These are phyloP conservation scores for Bubalus kerabau DNA, from an alignment of 2,113 vertebrate genomes.

Conservation along the genomic window DNA sequence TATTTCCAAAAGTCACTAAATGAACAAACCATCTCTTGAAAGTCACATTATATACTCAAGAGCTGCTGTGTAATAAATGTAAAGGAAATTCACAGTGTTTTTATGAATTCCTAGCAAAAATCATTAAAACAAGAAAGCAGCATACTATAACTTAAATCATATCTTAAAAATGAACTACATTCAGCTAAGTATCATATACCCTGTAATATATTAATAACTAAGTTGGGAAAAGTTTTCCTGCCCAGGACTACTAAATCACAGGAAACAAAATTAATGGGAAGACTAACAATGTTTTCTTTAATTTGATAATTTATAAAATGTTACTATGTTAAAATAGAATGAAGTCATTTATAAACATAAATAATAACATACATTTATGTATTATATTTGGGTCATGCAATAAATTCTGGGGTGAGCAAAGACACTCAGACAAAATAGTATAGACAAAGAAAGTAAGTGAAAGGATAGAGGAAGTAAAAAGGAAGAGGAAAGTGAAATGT, in stretches of 20 bases:
- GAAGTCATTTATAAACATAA: background rate
- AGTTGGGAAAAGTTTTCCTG: background rate
- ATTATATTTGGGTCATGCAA: background rate
- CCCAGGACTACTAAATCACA: background rate
- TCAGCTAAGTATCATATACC: background rate
- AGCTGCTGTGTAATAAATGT: background rate
- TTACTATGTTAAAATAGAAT: background rate
- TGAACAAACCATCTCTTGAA: background rate
- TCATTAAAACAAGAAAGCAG: background rate
- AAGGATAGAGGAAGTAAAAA: background rate
- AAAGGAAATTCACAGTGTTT: background rate
- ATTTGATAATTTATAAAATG: background rate
- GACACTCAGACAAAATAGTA: background rate
- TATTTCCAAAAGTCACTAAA: background rate
- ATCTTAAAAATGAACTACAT: background rate
- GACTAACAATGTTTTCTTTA: background rate
- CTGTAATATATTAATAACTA: background rate
- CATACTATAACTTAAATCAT: background rate
- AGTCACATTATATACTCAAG: background rate
- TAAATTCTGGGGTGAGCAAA: background rate
- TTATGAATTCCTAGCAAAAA: background rate
- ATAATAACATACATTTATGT: background rate
- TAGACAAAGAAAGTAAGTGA: background rate
- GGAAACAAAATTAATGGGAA: background rate
- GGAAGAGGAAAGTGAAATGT: background rate